Evolutionary conservation across 2,113 vertebrate species (phyloP), one percentile per base, ranked within the genome.

Genomic region (Salvelinus fontinalis): DNA sequence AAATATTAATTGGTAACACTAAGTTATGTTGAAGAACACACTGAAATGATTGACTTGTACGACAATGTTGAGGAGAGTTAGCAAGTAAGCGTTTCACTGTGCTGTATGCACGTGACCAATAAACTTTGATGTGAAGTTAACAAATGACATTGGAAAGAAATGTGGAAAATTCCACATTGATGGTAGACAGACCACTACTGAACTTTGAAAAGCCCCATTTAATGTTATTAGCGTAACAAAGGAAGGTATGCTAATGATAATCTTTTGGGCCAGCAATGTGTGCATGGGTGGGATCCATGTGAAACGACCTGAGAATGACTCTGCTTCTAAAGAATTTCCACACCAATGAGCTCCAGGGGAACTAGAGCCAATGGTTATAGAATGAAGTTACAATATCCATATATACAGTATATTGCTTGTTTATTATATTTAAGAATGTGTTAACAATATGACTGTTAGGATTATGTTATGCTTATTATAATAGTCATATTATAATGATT

Each of bases 151-250:
- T 54, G 14, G 5, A 34, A 54, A 18, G 18, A 18, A 54, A 54
- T 1, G 14, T 54, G 51, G 51, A 18, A 16, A 54, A 54, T 54
- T 54, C 49, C 49, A 54, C 12, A 54, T 16, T 54, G 14, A 16
- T 18, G 16, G 12, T 54, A 54, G 51, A 54, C 24, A 71, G 49
- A 29, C 81, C 76, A 76, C 80, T 27, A 8, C 72, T 76, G 80
- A 57, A 85, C 84, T 81, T 83, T 51, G 77, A 78, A 80, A 67
- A 86, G 84, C 59, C 80, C 22, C 83, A 76, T 89, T 89, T 89
- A 86, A 87, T 85, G 79, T 64, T 70, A 89, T 92, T 92, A 90
- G 73, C 90, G 67, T 90, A 77, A 92, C 89, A 92, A 92, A 91
- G 87, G 60, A 7, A 70, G 26, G 8, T 34, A 74, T 74, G 71